Base-by-base conservation (phyloP, 2,113 vertebrate species). In the Triplophysa dalaica region DNA sequence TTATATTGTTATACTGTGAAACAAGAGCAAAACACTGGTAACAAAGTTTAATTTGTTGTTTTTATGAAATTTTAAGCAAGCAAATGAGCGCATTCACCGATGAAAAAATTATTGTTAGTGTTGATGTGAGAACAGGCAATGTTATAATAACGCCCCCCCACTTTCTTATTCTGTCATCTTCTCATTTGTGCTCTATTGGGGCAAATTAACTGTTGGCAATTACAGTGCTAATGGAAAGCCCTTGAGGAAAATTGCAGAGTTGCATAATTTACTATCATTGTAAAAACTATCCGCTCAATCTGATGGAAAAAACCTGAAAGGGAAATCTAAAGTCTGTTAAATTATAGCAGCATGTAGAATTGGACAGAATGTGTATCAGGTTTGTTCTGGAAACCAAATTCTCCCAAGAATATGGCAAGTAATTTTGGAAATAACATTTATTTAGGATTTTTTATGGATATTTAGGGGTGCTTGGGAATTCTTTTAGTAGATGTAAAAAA, bases 21-120 rank as follows among this genome's bases (percentile, higher is more conserved):
- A 9, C 9, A 58, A n/a, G 7, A 7, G 16, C 8, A 17, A 58
- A 58, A n/a, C n/a, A 58, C 11, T 21, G 19, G 8, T n/a, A 8
- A 56, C 2, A 5, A 56, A 85, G 38, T 67, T 73, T 73, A 61
- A 86, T 89, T 87, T 85, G 62, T 19, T 58, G 24, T 50, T 75
- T 83, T 48, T 80, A 29, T 38, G 74, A 76, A 60, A 63, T 83
- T 82, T 88, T 89, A 81, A 85, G 83, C 62, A 77, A 12, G 38
- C 75, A 87, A 89, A 82, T 84, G 66, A 89, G 70, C 70, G 78
- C 16, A 82, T 83, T 84, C 45, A 52, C 56, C 70, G 84, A 78
- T 87, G 83, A 83, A 21, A 24, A 48, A 67, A 66, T 74, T 77
- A 85, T 85, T 45, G 56, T 81, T 65, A 81, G 70, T 80, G 45